These are phyloP conservation scores for Miniopterus natalensis DNA, from an alignment of 2,113 vertebrate genomes.

Conservation along the genomic window DNA sequence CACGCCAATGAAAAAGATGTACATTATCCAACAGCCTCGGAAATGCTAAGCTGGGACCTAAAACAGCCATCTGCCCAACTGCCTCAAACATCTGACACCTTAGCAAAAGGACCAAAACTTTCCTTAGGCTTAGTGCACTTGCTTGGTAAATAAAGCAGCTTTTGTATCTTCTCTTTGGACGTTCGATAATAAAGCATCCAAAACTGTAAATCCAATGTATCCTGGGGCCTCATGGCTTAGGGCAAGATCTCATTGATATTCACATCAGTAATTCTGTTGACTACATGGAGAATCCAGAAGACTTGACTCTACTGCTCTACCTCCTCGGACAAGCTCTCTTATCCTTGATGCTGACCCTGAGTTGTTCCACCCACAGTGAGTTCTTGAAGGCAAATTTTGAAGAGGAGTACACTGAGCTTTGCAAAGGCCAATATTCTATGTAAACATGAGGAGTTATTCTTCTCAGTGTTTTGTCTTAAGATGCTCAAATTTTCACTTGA, in stretches of 20 bases:
- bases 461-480: background rate
- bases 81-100: conserved; percentile 13
- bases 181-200: conserved; percentile 84
- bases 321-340: background rate
- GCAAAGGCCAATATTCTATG: background rate
- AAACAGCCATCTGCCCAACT: conserved; percentile 70
- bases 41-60: conserved; percentile 90
- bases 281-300: background rate
- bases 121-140: background rate
- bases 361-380: background rate
- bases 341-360: background rate
- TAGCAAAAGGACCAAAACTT: conserved; percentile 67
- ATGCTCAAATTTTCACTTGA: conserved; percentile 33
- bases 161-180: conserved; percentile 77
- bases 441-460: background rate
- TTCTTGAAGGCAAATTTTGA: background rate
- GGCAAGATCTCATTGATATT: background rate
- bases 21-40: conserved; percentile 96
- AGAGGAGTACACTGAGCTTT: background rate
- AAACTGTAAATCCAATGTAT: conserved; percentile 41
- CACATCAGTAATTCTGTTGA: background rate
- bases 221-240: conserved; percentile 16
- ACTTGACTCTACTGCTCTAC: background rate
- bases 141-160: conserved; percentile 77
- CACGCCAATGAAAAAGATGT: conserved; percentile 86